Evolutionary conservation across 2,797 vertebrate species (phyloP), one percentile per base, ranked within the genome.

Genomic region (Pangasius larnaudii): DNA sequence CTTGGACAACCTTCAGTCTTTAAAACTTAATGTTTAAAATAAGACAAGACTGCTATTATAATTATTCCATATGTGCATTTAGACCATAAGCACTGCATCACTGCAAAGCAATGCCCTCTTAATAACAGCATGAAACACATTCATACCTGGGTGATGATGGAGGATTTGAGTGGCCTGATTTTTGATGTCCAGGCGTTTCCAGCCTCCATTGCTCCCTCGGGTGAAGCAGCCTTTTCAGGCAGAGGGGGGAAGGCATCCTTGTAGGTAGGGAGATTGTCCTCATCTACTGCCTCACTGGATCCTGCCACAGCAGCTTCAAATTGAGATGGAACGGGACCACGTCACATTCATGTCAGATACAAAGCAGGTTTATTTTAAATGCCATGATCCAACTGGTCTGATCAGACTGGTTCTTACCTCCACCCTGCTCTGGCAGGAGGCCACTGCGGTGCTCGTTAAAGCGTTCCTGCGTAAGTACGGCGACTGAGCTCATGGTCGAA

Each of bases 401-500:
- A 42, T 58, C 49, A 19, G 3, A 42, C 14, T 18, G 7, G n/a
- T 36, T 74, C 84, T 94, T 88, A 97, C 97, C 96, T 96, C 96
- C 97, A 91, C 96, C 96, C 90, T 99, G 97, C 92, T 98, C 98
- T 81, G 97, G 97, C 94, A 97, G 89, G 93, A 99, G 98, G 93
- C 98, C 98, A 90, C 97, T 98, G 94, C 98, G 98, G 95, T 99
- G 99, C 95, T 99, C 99, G 90, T 98, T 99, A 92, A 99, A 99
- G 96, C 97, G 98, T 97, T 99, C 98, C 94, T 99, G 98, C 95
- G 99, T 99, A 97, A 99, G 96, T 97, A 99, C 98, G 95, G 99
- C 98, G 94, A 99, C 98, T 91, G 98, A 99, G 97, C 99, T 99
- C 98, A 99, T 99, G 97, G 97, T 98, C 94, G 96, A 97, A 96